These are phyloP conservation scores for Bursaphelenchus mucronatus DNA, from an alignment of 1,140 invertebrate genomes.

Conservation along the genomic window DNA sequence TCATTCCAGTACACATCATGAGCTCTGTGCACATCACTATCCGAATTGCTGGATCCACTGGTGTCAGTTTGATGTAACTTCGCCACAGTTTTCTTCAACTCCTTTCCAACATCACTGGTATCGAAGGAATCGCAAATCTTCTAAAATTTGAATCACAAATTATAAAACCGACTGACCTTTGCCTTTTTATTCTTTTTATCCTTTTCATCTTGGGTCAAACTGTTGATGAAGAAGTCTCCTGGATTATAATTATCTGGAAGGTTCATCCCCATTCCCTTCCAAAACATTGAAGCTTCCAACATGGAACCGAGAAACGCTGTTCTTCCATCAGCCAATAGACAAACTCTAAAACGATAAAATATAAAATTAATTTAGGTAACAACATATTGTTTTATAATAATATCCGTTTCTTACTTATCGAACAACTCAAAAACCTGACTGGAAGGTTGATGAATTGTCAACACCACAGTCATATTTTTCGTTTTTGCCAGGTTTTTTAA, in stretches of 20 bases:
- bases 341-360: slow-evolving; percentile 41
- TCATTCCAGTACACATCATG: too few species aligned
- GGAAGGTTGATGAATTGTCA: slow-evolving; percentile 91
- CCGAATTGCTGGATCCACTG: too few species aligned
- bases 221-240: slow-evolving; percentile 87
- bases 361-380: neutral
- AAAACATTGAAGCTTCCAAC: slow-evolving; percentile 63
- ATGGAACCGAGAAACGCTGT: slow-evolving; percentile 81
- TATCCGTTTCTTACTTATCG: slow-evolving; percentile 67
- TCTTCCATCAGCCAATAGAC: slow-evolving; percentile 76
- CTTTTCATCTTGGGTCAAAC: slow-evolving; percentile 79
- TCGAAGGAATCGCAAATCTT: slow-evolving; percentile 61
- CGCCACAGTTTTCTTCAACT: slow-evolving; percentile 31
- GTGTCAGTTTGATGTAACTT: too few species aligned
- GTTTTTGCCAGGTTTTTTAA: slow-evolving; percentile 67
- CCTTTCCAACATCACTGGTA: slow-evolving; percentile 62
- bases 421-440: slow-evolving; percentile 88
- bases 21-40: too few species aligned
- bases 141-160: slow-evolving; percentile 63
- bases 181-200: slow-evolving; percentile 68
- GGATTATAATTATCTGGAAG: slow-evolving; percentile 80
- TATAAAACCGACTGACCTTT: slow-evolving; percentile 49
- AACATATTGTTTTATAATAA: slow-evolving; percentile 2
- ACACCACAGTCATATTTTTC: slow-evolving; percentile 83
- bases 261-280: slow-evolving; percentile 59